These are phyloP conservation scores for Mormyrus hasselquistii DNA, from an alignment of 2,797 vertebrate species.

Conservation along the genomic window DNA sequence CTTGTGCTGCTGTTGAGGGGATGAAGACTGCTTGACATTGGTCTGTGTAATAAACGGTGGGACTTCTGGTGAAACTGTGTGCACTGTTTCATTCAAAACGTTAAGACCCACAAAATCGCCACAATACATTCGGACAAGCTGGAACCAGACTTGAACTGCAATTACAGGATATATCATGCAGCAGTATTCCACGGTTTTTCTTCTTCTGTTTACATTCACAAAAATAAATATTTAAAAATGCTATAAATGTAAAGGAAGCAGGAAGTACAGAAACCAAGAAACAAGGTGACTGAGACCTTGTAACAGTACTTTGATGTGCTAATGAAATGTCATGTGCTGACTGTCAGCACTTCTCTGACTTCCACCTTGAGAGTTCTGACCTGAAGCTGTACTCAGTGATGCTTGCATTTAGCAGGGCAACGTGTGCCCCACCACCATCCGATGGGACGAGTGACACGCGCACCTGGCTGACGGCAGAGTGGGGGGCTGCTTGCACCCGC, in stretches of 20 bases:
- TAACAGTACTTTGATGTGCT: neutral
- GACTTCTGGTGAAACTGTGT: neutral
- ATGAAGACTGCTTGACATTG: neutral
- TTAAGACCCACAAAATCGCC: neutral
- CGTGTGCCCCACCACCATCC: constrained; percentile 56
- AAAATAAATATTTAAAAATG: neutral
- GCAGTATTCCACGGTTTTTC: neutral
- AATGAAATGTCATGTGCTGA: neutral
- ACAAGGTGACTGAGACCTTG: neutral
- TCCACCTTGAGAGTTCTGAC: constrained; percentile 54
- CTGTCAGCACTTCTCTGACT: neutral
- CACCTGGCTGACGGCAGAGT: constrained; percentile 70
- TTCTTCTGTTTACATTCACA: neutral
- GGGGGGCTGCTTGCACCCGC: constrained; percentile 71
- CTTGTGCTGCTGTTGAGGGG: neutral
- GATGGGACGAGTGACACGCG: constrained; percentile 71
- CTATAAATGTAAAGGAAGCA: neutral
- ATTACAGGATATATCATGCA: neutral
- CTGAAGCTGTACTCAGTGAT: constrained; percentile 73
- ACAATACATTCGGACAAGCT: neutral
- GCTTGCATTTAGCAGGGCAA: constrained; percentile 70
- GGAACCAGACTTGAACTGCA: neutral
- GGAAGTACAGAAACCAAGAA: neutral
- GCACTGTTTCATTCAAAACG: neutral
- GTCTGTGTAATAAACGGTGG: neutral